Evolutionary conservation across 2,113 vertebrate species (phyloP).

Genomic region (Hippocampus mohnikei): DNA sequence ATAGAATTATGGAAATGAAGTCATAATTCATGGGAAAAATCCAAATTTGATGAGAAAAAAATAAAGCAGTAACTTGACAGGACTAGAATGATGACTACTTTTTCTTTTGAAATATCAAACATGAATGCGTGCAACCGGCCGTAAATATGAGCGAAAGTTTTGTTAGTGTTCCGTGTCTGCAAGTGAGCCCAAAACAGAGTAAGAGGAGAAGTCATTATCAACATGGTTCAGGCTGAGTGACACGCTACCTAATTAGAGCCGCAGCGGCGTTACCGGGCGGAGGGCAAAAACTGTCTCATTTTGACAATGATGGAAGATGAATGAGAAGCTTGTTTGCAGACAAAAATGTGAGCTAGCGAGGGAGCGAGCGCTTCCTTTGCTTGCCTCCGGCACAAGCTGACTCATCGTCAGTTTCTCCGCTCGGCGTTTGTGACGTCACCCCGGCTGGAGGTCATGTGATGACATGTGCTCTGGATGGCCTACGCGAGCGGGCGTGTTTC

Average conservation of each 20-base stretch:
- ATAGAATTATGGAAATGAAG: too few relatives aligned
- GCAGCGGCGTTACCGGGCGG: slow-evolving; percentile 27
- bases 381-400: slow-evolving; percentile 9
- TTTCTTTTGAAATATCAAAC: too few relatives aligned
- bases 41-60: too few relatives aligned
- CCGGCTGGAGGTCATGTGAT: slow-evolving; percentile 6
- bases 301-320: slow-evolving; percentile 38
- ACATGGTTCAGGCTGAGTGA: background rate
- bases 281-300: slow-evolving; percentile 26
- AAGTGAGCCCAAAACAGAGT: background rate
- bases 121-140: too few relatives aligned
- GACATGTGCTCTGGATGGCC: slow-evolving; percentile 30
- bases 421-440: slow-evolving; percentile 37
- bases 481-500: background rate
- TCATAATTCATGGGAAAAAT: too few relatives aligned
- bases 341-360: slow-evolving; percentile 14
- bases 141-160: background rate
- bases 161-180: background rate
- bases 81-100: too few relatives aligned
- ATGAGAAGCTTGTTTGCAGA: slow-evolving; percentile 25
- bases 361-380: background rate
- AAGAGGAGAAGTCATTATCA: background rate
- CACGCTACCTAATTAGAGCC: background rate
- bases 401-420: slow-evolving; percentile 17
- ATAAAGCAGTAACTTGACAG: too few relatives aligned